Conservation (phyloP, 1,140 invertebrate genomes). For the Nasonia giraulti region DNA sequence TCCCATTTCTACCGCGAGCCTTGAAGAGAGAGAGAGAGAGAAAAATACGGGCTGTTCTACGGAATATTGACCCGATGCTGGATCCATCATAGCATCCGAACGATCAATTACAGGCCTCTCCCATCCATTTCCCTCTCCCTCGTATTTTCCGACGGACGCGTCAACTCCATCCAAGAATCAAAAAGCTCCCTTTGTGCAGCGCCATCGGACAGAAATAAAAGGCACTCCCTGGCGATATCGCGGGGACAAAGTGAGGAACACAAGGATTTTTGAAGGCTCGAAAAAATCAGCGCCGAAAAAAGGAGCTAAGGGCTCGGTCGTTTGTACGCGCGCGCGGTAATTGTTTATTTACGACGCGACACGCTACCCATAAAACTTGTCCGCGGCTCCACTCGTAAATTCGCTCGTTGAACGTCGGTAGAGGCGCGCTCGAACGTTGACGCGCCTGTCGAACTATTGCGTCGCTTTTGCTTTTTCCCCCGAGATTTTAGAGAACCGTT, state of each 20-base stretch:
- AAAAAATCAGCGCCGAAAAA: constrained; percentile 1
- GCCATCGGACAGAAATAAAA: too few relatives aligned
- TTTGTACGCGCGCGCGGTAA: neutral
- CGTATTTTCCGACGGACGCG: too few relatives aligned
- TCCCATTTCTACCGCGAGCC: too few relatives aligned
- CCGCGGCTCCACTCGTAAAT: constrained; percentile 18
- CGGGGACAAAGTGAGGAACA: neutral
- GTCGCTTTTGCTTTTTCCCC: neutral
- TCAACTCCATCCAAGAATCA: neutral
- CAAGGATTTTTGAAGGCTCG: neutral
- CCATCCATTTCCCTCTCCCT: too few relatives aligned
- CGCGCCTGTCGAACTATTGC: neutral
- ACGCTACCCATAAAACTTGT: constrained; percentile 6
- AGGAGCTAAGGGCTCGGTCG: neutral
- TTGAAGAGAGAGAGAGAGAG: too few relatives aligned
- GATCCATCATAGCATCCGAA: too few relatives aligned
- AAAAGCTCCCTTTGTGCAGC: neutral
- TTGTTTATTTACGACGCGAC: constrained; percentile 31
- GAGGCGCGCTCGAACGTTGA: neutral
- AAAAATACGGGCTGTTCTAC: too few relatives aligned
- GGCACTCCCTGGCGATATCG: too few relatives aligned
- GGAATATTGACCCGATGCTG: too few relatives aligned
- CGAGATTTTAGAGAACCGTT: too few relatives aligned
- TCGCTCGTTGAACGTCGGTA: neutral
- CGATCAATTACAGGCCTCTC: too few relatives aligned